A percentile compares a stretch with the other conserved stretches of the same genome.
phyloP scores from a whole-genome alignment of 1,140 invertebrate genomes.

The Pogonomyrmex californicus region DNA sequence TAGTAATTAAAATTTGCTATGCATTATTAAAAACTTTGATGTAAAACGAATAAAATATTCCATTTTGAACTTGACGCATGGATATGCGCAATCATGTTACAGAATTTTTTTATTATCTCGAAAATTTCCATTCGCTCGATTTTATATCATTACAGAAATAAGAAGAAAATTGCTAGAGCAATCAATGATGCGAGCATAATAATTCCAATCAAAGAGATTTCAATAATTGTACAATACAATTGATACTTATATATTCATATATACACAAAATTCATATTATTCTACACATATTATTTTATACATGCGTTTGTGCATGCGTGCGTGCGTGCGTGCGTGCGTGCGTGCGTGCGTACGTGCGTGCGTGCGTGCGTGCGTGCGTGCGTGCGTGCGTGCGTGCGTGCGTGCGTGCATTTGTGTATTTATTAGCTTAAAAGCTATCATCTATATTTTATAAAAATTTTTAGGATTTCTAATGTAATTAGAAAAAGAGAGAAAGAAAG shows the following conservation, averaged over 20 bases:
- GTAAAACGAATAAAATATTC: not conserved
- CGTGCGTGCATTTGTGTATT: too few relatives aligned
- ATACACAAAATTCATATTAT: not conserved
- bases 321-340: too few relatives aligned
- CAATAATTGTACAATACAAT: not conserved
- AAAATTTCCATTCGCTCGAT: constrained; percentile 3
- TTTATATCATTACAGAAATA: not conserved
- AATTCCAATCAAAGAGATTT: not conserved
- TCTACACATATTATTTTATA: not conserved
- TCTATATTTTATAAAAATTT: too few relatives aligned
- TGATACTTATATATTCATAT: not conserved
- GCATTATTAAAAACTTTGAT: not conserved
- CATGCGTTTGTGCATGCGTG: too few relatives aligned
- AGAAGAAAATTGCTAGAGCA: constrained; percentile 16
- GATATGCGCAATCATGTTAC: not conserved
- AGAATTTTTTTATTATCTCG: not conserved
- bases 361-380: too few relatives aligned
- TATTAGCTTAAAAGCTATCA: too few relatives aligned
- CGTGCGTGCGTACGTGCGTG: too few relatives aligned
- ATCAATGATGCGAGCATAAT: not conserved
- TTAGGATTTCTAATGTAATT: too few relatives aligned
- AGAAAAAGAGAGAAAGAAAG: too few relatives aligned
- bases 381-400: too few relatives aligned
- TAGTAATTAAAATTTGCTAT: too few relatives aligned
- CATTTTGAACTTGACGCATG: not conserved